Base-by-base conservation (phyloP, 2,113 vertebrate species). In the Condylura cristata region DNA sequence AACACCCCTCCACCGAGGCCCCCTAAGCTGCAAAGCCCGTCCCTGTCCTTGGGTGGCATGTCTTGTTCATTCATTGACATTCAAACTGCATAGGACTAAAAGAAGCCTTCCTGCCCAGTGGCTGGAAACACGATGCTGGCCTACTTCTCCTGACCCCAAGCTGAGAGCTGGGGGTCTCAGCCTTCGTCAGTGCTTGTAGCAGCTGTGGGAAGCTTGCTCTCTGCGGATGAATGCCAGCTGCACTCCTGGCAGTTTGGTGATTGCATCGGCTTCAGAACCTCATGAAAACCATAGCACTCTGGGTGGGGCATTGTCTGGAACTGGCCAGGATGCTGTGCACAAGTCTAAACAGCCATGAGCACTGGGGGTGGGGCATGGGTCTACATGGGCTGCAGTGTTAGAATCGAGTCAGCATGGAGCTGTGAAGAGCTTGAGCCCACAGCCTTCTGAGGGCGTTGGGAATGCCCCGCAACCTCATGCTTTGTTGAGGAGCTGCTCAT, bases 371-470 rank as follows among this genome's bases (percentile, higher is more conserved):
- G 8, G 32, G 56, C 6, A n/a, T 34, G 53, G 32, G 72, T n/a
- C n/a, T n/a, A 39, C 0, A 0, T 8, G 30, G 76, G 17, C n/a
- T 12, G 20, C 4, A 3, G 51, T 32, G 7, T 5, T 5, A 3
- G n/a, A 30, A 32, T 75, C 13, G 6, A 14, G 48, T 20, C 70
- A 39, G 46, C 39, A 30, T 1, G 2, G 9, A 68, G 86, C 8
- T 60, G n/a, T 48, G 37, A 66, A n/a, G 14, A 18, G 58, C 32
- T 30, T 18, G 16, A n/a, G 37, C 46, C 12, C 56, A 46, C 32
- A 48, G 46, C 26, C 32, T 18, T n/a, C 46, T 3, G 60, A 61
- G 32, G 32, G 60, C 2, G 1, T 5, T 6, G 6, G 13, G 16
- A 41, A 56, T 22, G 53, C 20, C 53, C 20, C 7, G 6, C 53